Conservation (phyloP, 2,797 vertebrate species). For the Tinamus major region DNA sequence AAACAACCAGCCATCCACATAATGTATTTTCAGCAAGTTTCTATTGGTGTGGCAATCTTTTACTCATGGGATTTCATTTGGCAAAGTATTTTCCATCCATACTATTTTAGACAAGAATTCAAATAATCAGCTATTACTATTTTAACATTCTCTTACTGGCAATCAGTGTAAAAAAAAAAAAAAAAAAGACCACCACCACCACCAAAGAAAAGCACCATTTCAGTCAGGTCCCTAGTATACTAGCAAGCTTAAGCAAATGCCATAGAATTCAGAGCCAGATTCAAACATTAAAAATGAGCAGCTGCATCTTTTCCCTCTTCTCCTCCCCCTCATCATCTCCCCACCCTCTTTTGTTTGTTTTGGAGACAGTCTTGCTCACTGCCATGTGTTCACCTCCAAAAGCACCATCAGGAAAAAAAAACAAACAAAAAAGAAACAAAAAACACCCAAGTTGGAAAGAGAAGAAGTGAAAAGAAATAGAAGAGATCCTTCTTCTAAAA, state of each 20-base stretch:
- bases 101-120: constrained; percentile 27
- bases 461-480: neutral
- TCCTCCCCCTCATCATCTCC: constrained; percentile 33
- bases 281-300: constrained; percentile 52
- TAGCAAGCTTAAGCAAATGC: constrained; percentile 34
- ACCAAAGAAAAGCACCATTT: neutral
- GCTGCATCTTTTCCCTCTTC: constrained; percentile 43
- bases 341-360: constrained; percentile 66
- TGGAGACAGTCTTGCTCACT: constrained; percentile 51
- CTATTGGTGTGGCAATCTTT: neutral
- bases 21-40: constrained; percentile 18
- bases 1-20: neutral
- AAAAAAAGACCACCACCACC: too few relatives aligned
- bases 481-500: neutral
- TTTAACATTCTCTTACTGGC: constrained; percentile 20
- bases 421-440: neutral
- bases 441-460: neutral
- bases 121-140: constrained; percentile 36
- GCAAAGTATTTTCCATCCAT: neutral
- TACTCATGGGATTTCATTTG: neutral
- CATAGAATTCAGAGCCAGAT: constrained; percentile 20
- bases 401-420: neutral
- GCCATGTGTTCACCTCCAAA: constrained; percentile 26
- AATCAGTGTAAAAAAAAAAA: constrained; percentile 20
- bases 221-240: neutral